Percentiles rank a stretch among this genome's conserved stretches.
Conservation (phyloP, 2,888 invertebrate species). For the Campoletis raptor region DNA sequence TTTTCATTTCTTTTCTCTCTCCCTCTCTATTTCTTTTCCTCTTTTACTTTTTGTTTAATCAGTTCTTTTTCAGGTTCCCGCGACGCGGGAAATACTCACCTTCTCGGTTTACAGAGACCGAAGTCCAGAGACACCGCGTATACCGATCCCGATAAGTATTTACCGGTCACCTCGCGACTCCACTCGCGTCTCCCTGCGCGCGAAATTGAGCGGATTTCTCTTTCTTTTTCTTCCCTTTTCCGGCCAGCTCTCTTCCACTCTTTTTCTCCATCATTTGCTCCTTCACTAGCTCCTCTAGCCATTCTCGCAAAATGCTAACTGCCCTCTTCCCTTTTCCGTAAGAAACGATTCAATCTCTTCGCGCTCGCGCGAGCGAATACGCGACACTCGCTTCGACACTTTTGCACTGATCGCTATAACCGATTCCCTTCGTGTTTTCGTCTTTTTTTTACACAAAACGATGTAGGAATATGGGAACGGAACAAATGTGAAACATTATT, state of each 20-base stretch:
- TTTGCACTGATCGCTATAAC: slow-evolving; percentile 25
- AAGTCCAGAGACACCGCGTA: slow-evolving; percentile 21
- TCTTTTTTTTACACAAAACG: slow-evolving; percentile 12
- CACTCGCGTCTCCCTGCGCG: not conserved
- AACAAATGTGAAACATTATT: no score
- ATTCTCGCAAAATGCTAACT: slow-evolving; percentile 47
- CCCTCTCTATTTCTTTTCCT: slow-evolving; percentile 4
- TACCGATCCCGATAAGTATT: slow-evolving; percentile 41
- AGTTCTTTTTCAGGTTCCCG: slow-evolving; percentile 36
- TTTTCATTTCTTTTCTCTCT: slow-evolving; percentile 31
- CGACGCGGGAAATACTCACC: slow-evolving; percentile 42
- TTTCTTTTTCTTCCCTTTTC: not conserved
- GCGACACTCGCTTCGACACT: slow-evolving; percentile 40
- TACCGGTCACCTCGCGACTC: slow-evolving; percentile 43
- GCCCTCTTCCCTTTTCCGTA: slow-evolving; percentile 59
- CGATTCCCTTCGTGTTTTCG: slow-evolving; percentile 22
- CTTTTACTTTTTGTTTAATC: slow-evolving; percentile 2
- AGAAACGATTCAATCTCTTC: slow-evolving; percentile 66
- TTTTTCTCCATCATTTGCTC: slow-evolving; percentile 18
- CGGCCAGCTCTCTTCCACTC: not conserved
- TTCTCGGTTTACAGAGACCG: slow-evolving; percentile 11
- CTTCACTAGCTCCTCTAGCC: slow-evolving; percentile 29
- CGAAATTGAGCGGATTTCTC: slow-evolving; percentile 6
- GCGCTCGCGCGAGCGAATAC: slow-evolving; percentile 32
- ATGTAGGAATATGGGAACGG: not conserved